A percentile compares a stretch with the other conserved stretches of the same genome.
phyloP scores from a whole-genome alignment of 2,888 invertebrate species.

The Brenthis daphne region DNA sequence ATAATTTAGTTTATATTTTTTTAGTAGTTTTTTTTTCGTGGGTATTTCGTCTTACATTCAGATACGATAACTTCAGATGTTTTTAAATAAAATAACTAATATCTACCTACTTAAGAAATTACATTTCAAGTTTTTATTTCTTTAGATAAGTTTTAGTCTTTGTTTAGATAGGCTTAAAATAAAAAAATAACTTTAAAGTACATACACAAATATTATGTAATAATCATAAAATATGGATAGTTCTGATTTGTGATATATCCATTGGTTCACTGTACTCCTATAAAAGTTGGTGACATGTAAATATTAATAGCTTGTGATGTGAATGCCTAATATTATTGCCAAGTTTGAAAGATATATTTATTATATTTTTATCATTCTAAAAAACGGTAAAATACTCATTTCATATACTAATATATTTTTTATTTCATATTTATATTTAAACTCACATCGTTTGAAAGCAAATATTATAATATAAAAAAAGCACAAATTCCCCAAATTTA shows the following conservation, averaged over 20 bases:
- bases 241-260: not conserved
- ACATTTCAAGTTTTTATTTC: too few relatives aligned
- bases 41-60: too few relatives aligned
- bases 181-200: not conserved
- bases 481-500: not conserved
- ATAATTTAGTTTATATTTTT: too few relatives aligned
- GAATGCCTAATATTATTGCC: not conserved
- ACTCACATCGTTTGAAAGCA: not conserved
- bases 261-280: not conserved
- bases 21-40: too few relatives aligned
- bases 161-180: too few relatives aligned
- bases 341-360: not conserved
- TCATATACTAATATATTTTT: too few relatives aligned
- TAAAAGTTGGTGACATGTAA: constrained; percentile 12
- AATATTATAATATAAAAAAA: not conserved
- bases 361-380: not conserved
- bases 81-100: too few relatives aligned
- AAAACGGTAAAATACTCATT: too few relatives aligned
- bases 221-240: not conserved
- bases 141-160: too few relatives aligned
- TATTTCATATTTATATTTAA: too few relatives aligned
- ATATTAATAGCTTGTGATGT: not conserved
- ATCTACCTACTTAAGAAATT: too few relatives aligned
- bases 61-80: too few relatives aligned
- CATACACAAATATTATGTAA: not conserved